Evolutionary conservation across 2,797 vertebrate genomes (phyloP).

Genomic region (Anguilla pacifica): DNA sequence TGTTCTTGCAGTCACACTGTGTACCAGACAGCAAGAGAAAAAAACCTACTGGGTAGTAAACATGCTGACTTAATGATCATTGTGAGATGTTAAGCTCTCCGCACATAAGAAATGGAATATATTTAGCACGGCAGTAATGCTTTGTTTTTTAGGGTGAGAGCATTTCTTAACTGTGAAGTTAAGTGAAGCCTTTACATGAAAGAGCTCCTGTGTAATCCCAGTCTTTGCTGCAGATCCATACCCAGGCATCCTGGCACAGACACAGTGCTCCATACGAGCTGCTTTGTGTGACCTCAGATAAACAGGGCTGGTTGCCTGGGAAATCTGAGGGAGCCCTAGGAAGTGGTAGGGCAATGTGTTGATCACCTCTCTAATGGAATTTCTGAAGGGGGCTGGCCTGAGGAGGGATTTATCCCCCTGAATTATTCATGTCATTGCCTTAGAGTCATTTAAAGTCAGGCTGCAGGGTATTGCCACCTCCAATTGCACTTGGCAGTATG

Average conservation of each 20-base stretch:
- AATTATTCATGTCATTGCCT: conserved; percentile 37
- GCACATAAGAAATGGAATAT: neutral
- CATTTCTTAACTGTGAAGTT: neutral
- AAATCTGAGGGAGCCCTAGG: conserved; percentile 14
- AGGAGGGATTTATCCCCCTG: conserved; percentile 24
- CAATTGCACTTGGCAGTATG: conserved; percentile 22
- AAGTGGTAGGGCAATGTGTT: conserved; percentile 21
- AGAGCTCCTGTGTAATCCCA: neutral
- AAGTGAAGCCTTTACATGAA: neutral
- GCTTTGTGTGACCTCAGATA: conserved; percentile 23
- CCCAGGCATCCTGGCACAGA: conserved; percentile 5
- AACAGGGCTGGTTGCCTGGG: conserved; percentile 26
- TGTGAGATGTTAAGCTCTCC: conserved; percentile 8
- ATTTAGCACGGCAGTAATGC: neutral
- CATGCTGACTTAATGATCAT: neutral
- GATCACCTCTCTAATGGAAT: conserved; percentile 34
- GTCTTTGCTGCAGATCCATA: neutral
- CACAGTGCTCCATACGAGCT: neutral
- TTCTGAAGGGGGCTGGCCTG: conserved; percentile 20
- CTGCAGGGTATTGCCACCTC: conserved; percentile 20
- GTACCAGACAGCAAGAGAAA: neutral
- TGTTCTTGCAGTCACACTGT: neutral
- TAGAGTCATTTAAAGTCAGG: conserved; percentile 28
- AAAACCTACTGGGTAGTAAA: neutral
- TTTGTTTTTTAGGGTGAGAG: neutral